Evolutionary conservation across 2,113 vertebrate genomes (phyloP).

Genomic region (Tetraodon nigroviridis): DNA sequence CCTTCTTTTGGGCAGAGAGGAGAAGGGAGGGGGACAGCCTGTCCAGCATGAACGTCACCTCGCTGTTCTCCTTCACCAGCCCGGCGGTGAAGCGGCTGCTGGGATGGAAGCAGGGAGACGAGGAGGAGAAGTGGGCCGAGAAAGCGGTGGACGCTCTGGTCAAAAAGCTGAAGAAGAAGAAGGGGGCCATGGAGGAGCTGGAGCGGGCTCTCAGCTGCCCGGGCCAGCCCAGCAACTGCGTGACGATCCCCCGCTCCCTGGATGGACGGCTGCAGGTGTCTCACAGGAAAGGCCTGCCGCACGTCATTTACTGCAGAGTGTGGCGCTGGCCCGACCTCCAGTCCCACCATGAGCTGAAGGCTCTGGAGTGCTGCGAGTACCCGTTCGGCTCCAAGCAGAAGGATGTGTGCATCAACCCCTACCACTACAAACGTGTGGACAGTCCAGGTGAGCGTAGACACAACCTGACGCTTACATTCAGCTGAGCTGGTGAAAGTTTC

Average conservation of each 20-base stretch:
- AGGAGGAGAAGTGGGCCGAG: conserved; percentile 98
- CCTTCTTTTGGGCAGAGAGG: conserved; percentile 19
- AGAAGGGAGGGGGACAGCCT: conserved; percentile 46
- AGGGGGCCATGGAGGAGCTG: conserved; percentile 98
- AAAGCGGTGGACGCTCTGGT: conserved; percentile 94
- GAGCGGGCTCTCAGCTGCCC: conserved; percentile 93
- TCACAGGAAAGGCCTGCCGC: conserved; percentile 90
- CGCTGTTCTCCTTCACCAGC: conserved; percentile 98
- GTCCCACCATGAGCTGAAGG: conserved; percentile 96
- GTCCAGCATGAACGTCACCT: conserved; percentile 89
- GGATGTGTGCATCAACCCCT: conserved; percentile 97
- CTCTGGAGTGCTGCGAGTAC: conserved; percentile 95
- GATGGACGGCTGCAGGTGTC: conserved; percentile 94
- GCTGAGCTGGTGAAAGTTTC: background rate
- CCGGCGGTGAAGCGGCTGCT: conserved; percentile 93
- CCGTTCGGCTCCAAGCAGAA: conserved; percentile 98
- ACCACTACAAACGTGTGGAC: conserved; percentile 97
- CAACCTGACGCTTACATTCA: too few species aligned
- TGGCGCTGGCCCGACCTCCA: conserved; percentile 98
- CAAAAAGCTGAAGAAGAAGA: conserved; percentile 98
- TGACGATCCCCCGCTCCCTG: conserved; percentile 93
- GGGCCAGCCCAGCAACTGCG: conserved; percentile 92
- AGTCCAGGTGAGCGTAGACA: conserved; percentile 83
- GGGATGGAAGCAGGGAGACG: conserved; percentile 96
- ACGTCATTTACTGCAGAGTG: conserved; percentile 93